A percentile compares a stretch with the other conserved stretches of the same genome.
Conservation (phyloP, 1,140 invertebrate species). For the Euura lappo region DNA sequence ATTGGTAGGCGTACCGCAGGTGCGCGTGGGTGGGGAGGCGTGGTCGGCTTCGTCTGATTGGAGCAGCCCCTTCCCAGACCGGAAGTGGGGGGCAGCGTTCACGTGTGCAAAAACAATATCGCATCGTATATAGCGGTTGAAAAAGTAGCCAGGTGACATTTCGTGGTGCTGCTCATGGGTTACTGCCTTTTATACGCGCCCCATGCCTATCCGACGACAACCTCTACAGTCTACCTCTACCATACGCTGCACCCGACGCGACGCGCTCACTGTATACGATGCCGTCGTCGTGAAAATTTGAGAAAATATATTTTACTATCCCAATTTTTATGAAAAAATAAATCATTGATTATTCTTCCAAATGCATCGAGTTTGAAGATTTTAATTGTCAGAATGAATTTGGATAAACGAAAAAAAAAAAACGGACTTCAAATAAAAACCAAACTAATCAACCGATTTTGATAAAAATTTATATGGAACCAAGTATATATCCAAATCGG, state of each 20-base stretch:
- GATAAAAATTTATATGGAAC: no score
- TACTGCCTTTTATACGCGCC: conserved; percentile 33
- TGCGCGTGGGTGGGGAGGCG: conserved; percentile 56
- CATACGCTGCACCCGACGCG: background rate
- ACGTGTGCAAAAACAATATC: conserved; percentile 53
- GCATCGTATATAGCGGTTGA: conserved; percentile 43
- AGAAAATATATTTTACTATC: no score
- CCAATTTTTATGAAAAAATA: no score
- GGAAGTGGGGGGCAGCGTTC: conserved; percentile 45
- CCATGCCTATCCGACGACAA: background rate
- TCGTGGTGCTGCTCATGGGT: conserved; percentile 51
- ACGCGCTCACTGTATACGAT: no score
- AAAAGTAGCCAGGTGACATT: conserved; percentile 62
- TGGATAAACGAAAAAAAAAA: no score
- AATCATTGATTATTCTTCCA: no score
- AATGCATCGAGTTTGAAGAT: no score
- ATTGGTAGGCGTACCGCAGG: conserved; percentile 50
- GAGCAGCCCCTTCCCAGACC: conserved; percentile 34
- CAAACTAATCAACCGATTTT: no score
- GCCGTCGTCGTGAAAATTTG: no score
- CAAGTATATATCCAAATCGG: no score
- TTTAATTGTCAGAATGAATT: no score
- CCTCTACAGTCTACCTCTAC: background rate
- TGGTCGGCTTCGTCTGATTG: conserved; percentile 43
- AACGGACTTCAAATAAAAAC: no score